These are phyloP conservation scores for Astropecten irregularis DNA, from an alignment of 53 echinoderm and acorn worm genomes.

Conservation along the genomic window DNA sequence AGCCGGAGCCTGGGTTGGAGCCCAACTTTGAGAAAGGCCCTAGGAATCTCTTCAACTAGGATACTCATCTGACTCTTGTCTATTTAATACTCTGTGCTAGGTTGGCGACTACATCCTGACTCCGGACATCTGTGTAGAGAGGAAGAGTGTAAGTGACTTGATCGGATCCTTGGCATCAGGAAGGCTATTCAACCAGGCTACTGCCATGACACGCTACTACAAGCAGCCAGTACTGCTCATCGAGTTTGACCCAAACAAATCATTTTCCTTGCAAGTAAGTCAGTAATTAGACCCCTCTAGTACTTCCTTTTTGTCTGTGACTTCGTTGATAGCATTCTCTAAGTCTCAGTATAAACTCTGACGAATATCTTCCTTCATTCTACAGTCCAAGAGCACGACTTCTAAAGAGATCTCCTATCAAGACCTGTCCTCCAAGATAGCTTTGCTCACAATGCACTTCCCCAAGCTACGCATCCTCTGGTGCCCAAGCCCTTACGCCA, in stretches of 20 bases:
- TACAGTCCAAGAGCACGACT: constrained; percentile 80
- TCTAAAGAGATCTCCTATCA: constrained; percentile 90
- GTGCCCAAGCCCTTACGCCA: constrained; percentile 98
- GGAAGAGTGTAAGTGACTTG: constrained; percentile 97
- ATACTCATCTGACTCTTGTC: too few relatives aligned
- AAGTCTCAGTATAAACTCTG: not conserved
- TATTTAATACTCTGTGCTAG: too few relatives aligned
- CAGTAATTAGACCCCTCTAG: not conserved
- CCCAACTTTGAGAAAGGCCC: too few relatives aligned
- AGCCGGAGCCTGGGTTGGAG: too few relatives aligned
- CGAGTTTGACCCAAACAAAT: constrained; percentile 96
- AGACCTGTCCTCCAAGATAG: constrained; percentile 94
- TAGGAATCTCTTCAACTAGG: too few relatives aligned
- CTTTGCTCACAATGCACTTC: constrained; percentile 90
- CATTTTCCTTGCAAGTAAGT: constrained; percentile 92
- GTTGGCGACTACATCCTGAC: constrained; percentile 99
- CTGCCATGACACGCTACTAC: constrained; percentile 94
- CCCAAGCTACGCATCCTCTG: constrained; percentile 89
- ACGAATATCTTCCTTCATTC: not conserved
- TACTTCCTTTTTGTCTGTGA: too few relatives aligned
- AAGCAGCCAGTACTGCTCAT: constrained; percentile 90
- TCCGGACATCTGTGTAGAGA: constrained; percentile 95
- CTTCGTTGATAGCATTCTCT: too few relatives aligned
- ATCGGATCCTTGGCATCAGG: constrained; percentile 93
- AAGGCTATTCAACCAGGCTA: constrained; percentile 88